phyloP scores from a whole-genome alignment of 1,140 invertebrate genomes.

The Whitmania pigra region DNA sequence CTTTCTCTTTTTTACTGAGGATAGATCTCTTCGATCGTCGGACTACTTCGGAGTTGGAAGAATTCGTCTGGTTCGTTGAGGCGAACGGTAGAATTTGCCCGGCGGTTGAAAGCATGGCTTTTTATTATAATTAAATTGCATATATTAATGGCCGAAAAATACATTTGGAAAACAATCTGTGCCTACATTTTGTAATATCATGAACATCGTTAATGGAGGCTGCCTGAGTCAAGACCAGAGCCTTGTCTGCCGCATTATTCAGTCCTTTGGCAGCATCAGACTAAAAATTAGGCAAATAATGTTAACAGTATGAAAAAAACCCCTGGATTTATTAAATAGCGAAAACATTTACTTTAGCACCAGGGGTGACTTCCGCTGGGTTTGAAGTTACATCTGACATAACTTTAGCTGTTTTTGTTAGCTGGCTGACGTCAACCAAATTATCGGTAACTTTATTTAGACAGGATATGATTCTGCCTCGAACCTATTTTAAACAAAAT shows the following conservation, averaged over 20 bases:
- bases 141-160: not conserved
- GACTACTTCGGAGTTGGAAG: not conserved
- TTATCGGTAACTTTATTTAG: slow-evolving; percentile 33
- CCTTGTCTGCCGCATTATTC: slow-evolving; percentile 27
- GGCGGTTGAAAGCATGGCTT: slow-evolving; percentile 9
- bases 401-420: slow-evolving; percentile 28
- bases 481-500: not conserved
- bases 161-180: not conserved
- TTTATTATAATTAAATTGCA: not conserved
- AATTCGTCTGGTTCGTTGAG: not conserved
- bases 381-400: slow-evolving; percentile 29
- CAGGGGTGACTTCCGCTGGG: slow-evolving; percentile 28
- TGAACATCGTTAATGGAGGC: slow-evolving; percentile 27
- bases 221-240: slow-evolving; percentile 26
- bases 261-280: slow-evolving; percentile 27
- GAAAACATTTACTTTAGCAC: slow-evolving; percentile 27
- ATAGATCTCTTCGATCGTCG: not conserved
- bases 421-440: slow-evolving; percentile 32
- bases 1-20: slow-evolving; percentile 10
- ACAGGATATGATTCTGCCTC: slow-evolving; percentile 28
- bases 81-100: slow-evolving; percentile 19
- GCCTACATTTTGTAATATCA: slow-evolving; percentile 28
- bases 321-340: not conserved
- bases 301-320: not conserved
- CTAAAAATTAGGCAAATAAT: slow-evolving; percentile 25